Evolutionary conservation across 2,797 vertebrate species (phyloP).

Genomic region (Sternarchorhynchus goeldii): DNA sequence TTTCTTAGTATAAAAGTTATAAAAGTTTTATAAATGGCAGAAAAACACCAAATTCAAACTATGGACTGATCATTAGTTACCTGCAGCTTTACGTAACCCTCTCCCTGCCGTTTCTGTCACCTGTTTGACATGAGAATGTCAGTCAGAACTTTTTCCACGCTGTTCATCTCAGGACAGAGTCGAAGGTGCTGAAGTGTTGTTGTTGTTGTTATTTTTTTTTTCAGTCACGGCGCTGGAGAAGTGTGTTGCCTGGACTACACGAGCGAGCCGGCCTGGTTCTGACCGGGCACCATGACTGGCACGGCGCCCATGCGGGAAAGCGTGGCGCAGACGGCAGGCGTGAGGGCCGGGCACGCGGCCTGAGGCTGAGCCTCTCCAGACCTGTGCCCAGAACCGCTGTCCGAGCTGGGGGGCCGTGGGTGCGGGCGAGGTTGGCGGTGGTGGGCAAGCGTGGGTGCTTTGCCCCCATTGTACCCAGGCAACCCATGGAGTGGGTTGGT

Average conservation of each 20-base stretch:
- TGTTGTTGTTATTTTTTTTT: not conserved
- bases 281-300: constrained; percentile 85
- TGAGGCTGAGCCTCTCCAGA: constrained; percentile 77
- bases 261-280: constrained; percentile 89
- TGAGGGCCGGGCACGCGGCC: constrained; percentile 63
- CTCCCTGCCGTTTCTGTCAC: not conserved
- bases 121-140: not conserved
- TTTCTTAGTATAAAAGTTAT: too few relatives aligned
- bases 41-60: too few relatives aligned
- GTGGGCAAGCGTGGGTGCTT: constrained; percentile 49
- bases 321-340: constrained; percentile 70
- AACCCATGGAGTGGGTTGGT: constrained; percentile 74
- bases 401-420: constrained; percentile 52
- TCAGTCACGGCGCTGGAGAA: not conserved
- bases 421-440: not conserved
- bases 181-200: too few relatives aligned
- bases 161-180: not conserved
- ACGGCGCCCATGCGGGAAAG: constrained; percentile 80
- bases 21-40: too few relatives aligned
- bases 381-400: constrained; percentile 63
- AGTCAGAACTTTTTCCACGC: not conserved
- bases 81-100: too few relatives aligned
- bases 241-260: constrained; percentile 73
- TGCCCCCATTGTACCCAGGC: constrained; percentile 73
- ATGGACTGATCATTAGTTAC: too few relatives aligned